Evolutionary conservation across 2,797 vertebrate genomes (phyloP), one percentile per base, ranked within the genome.

Genomic region (Balearica regulorum): DNA sequence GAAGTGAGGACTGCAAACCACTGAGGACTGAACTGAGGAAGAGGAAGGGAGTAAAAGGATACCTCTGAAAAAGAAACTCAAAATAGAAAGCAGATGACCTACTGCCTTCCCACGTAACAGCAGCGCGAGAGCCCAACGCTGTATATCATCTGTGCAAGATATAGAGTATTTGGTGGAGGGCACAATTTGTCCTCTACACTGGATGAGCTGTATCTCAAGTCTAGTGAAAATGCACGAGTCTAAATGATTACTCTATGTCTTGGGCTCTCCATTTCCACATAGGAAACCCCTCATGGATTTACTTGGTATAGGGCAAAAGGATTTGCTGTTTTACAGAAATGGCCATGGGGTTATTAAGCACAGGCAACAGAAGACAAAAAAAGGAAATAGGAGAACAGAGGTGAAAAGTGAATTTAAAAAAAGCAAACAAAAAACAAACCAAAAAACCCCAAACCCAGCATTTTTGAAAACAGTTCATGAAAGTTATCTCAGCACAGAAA

Each of bases 401-500:
- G 28, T 28, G 4, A 49, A 78, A 33, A 90, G 28, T 26, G 12
- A 61, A 83, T 81, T 73, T 43, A 53, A 83, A 88, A 73, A 13
- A 4, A 69, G 39, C 64, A 21, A 8, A 26, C 48, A 17, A 8
- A 8, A 15, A 57, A 17, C 6, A 29, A n/a, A 66, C 3, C 13
- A 26, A 28, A 29, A 53, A 31, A 6, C 7, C 54, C 26, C 54
- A 55, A 7, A 14, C 9, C 5, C 51, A 76, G 22, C 19, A 24
- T 68, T 87, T 94, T 35, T 68, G 25, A 87, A 95, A 95, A 71
- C 8, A 58, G 83, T 71, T 93, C 55, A 60, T 84, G 80, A 80
- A 93, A 89, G 90, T 95, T 96, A 94, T 95, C 83, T 96, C 92
- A 96, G 83, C 80, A 78, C 26, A 92, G 68, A 96, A 96, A 76